Percentiles rank a stretch among this genome's conserved stretches.
Conservation (phyloP, 1,140 invertebrate species). For the Drosophila malerkotliana region DNA sequence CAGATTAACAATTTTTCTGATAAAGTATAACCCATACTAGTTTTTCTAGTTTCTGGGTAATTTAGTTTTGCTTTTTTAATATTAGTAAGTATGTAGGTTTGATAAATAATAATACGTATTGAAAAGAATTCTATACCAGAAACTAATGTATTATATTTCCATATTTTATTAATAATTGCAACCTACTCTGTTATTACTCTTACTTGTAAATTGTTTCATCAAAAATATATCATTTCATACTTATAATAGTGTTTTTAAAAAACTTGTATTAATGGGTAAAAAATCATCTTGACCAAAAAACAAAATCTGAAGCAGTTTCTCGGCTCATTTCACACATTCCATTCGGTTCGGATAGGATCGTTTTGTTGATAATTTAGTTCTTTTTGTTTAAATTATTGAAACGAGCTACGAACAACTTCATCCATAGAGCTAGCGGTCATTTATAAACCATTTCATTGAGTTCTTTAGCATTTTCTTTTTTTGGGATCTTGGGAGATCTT, state of each 20-base stretch:
- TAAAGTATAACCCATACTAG: too few species aligned
- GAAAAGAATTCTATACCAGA: too few species aligned
- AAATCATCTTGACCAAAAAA: conserved; percentile 14
- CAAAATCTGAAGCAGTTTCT: conserved; percentile 33
- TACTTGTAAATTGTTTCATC: too few species aligned
- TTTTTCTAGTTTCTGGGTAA: too few species aligned
- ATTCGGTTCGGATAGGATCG: conserved; percentile 30
- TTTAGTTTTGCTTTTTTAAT: too few species aligned
- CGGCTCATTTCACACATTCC: conserved; percentile 61
- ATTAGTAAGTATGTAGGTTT: too few species aligned
- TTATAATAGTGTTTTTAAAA: neutral
- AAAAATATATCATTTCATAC: too few species aligned
- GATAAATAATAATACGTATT: too few species aligned
- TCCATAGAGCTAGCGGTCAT: conserved; percentile 60
- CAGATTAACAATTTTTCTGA: too few species aligned
- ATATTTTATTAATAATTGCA: too few species aligned
- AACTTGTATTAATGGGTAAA: neutral
- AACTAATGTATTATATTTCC: too few species aligned
- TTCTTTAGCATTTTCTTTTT: conserved; percentile 14
- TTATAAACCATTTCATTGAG: conserved; percentile 70
- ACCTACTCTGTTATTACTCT: too few species aligned
- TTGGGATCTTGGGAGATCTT: neutral
- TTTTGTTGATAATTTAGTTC: conserved; percentile 39
- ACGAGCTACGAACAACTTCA: conserved; percentile 51
- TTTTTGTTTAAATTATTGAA: conserved; percentile 74